A percentile compares a stretch with the other conserved stretches of the same genome.
Evolutionary conservation across 2,113 vertebrate genomes (phyloP).

Genomic region (Elephas maximus): DNA sequence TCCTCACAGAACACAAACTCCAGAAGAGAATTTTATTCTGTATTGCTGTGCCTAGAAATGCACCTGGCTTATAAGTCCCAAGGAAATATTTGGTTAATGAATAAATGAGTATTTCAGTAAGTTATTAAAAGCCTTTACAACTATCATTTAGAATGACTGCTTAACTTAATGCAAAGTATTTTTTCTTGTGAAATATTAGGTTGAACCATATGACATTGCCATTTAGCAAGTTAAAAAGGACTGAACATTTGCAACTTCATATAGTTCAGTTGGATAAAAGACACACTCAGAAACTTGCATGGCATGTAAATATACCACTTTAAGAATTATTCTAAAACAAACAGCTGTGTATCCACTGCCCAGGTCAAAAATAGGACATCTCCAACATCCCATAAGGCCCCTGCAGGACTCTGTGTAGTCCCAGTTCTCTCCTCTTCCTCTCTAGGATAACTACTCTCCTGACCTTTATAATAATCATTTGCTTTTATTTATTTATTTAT

Average conservation of each 20-base stretch:
- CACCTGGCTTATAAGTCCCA: neutral
- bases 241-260: neutral
- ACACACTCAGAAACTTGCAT: neutral
- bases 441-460: neutral
- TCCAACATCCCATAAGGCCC: neutral
- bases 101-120: neutral
- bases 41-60: neutral
- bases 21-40: neutral
- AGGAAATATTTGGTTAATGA: slow-evolving; percentile 48
- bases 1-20: neutral
- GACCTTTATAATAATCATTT: neutral
- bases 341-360: neutral
- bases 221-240: slow-evolving; percentile 25
- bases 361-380: neutral
- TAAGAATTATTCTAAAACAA: slow-evolving; percentile 3
- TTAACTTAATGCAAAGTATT: slow-evolving; percentile 27
- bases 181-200: slow-evolving; percentile 31
- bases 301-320: neutral
- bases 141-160: slow-evolving; percentile 4
- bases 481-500: no score
- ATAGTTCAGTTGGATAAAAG: neutral
- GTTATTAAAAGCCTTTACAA: neutral
- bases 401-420: neutral
- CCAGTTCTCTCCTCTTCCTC: neutral
- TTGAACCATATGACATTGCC: neutral